Evolutionary conservation across 2,113 vertebrate species (phyloP).

Genomic region (Cercocebus atys): DNA sequence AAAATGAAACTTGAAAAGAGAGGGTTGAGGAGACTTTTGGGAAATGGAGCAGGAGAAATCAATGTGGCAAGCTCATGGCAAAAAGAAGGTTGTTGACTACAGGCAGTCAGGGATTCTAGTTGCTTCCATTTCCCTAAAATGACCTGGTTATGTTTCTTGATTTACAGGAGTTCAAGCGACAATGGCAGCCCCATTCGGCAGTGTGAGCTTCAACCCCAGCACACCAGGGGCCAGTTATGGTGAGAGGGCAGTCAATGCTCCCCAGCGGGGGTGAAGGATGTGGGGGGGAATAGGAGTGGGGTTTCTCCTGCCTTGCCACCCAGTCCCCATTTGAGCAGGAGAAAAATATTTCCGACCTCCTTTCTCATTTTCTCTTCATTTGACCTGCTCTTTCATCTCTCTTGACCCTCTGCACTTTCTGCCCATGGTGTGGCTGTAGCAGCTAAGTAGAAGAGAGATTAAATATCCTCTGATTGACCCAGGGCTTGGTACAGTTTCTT

Average conservation of each 20-base stretch:
- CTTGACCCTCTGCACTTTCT: background rate
- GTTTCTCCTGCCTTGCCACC: background rate
- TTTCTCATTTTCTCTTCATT: background rate
- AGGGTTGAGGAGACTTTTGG: background rate
- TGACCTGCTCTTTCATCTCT: background rate
- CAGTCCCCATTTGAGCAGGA: background rate
- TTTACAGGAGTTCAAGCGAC: background rate
- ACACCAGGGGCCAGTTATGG: fast-evolving
- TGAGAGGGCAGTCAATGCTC: background rate
- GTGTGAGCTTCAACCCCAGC: background rate
- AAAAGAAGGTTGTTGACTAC: background rate
- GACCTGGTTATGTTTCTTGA: background rate
- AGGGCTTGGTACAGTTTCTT: background rate
- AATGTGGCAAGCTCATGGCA: background rate
- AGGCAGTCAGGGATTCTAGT: fast-evolving
- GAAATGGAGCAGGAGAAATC: background rate
- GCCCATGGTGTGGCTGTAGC: too few relatives aligned
- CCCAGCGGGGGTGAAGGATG: background rate
- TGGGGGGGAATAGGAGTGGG: too few relatives aligned
- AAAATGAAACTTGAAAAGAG: background rate
- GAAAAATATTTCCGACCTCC: fast-evolving
- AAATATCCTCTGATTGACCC: fast-evolving
- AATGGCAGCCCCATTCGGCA: background rate
- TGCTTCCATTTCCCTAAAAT: background rate
- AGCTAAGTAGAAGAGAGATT: background rate